Evolutionary conservation across 2,797 vertebrate species (phyloP).

Genomic region (Helicolenus hilgendorfi): DNA sequence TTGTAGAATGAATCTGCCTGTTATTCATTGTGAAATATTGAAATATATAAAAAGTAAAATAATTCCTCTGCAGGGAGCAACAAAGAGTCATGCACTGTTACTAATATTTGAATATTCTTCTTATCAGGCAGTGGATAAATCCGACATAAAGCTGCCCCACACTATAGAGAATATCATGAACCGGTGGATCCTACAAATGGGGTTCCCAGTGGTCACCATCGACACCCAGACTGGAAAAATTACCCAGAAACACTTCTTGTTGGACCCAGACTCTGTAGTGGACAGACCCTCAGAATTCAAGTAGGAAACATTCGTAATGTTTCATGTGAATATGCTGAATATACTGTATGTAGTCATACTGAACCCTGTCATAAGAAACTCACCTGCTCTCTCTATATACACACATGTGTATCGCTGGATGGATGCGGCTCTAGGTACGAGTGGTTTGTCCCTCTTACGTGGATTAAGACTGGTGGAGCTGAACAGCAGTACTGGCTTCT

Average conservation of each 20-base stretch:
- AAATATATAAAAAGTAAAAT: background rate
- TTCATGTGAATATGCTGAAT: background rate
- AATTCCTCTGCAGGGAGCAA: background rate
- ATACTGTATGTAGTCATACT: background rate
- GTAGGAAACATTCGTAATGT: conserved; percentile 81
- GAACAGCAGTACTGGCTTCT: conserved; percentile 86
- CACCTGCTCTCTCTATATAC: background rate
- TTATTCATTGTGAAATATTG: background rate
- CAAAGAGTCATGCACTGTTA: background rate
- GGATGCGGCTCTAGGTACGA: conserved; percentile 87
- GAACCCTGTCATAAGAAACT: background rate
- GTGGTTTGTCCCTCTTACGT: conserved; percentile 93
- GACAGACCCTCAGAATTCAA: conserved; percentile 89
- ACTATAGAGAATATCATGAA: conserved; percentile 92
- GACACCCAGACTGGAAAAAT: conserved; percentile 86
- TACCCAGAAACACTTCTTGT: conserved; percentile 93
- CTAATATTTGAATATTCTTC: background rate
- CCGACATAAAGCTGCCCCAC: accelerated
- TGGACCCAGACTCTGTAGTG: conserved; percentile 87
- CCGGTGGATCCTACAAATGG: conserved; percentile 97
- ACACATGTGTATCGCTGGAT: conserved; percentile 32
- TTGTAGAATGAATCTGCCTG: background rate
- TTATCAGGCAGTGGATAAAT: conserved; percentile 79
- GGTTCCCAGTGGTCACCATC: conserved; percentile 94
- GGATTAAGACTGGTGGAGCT: background rate